Base-by-base conservation (phyloP, 2,797 vertebrate species). In the Hafferia zeledoni region DNA sequence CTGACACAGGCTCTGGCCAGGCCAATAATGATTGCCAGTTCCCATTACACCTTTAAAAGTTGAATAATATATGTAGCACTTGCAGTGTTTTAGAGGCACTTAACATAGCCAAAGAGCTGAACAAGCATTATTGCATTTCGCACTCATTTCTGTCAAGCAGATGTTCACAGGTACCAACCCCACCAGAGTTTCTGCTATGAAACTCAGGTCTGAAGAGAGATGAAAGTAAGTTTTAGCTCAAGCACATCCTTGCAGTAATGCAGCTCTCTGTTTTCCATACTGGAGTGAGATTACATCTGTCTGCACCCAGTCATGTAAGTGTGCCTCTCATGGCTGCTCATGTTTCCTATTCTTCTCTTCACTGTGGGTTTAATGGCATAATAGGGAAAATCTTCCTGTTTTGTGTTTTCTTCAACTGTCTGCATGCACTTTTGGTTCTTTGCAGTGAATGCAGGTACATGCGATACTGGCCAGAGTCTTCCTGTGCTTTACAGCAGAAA, bases 11-110 rank as follows among this genome's bases (percentile, higher is more conserved):
- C 55, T 92, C 68, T 74, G 89, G 60, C 93, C 94, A 91, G 92
- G 94, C 60, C 84, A 89, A 50, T 95, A 94, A 94, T 92, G 89
- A 91, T 80, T 96, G 87, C 84, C 79, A 89, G 71, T 96, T 96
- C 89, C 95, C 56, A 46, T 92, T 93, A 95, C 30, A 89, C 56
- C 75, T 95, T 94, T 94, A 89, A 94, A 92, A 94, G 37, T 35
- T 93, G 84, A 89, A 80, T 92, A 94, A 96, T 94, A 85, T 89
- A 75, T 50, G 61, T 80, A 89, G 75, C 76, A 60, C 82, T 91
- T 96, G 68, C 71, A 83, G 61, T 91, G 85, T 91, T 94, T 96
- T 93, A 94, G 89, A 74, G 84, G 89, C 84, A 84, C 80, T 95
- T 95, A 89, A 59, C 1, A 2, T 10, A 53, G 56, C 37, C 64